These are phyloP conservation scores for Pygmarrhopalites habei DNA, from an alignment of 1,140 invertebrate genomes.

Conservation along the genomic window DNA sequence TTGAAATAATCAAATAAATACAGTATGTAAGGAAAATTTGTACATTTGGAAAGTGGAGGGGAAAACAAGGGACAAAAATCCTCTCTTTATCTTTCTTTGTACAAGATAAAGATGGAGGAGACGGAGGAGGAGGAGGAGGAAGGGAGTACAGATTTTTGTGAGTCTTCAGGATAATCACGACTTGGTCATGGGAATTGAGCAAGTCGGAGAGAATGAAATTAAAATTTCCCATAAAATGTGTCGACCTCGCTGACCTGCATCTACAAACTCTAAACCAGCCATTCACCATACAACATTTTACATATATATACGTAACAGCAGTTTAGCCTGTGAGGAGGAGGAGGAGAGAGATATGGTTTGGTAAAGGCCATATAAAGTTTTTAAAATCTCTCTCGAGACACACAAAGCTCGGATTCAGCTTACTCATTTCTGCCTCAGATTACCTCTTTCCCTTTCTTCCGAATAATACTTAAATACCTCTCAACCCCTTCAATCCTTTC, in stretches of 20 bases:
- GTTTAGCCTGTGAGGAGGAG: neutral
- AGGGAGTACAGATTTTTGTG: neutral
- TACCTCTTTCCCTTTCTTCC: neutral
- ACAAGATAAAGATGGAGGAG: neutral
- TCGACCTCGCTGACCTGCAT: constrained; percentile 22
- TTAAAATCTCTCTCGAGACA: no score
- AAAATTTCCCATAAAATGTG: constrained; percentile 34
- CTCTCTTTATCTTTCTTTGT: no score
- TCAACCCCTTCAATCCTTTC: constrained; percentile 2
- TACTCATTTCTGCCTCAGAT: constrained; percentile 10
- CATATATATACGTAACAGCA: neutral
- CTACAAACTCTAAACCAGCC: no score
- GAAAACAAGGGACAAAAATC: no score
- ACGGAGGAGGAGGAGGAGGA: neutral
- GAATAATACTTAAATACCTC: neutral
- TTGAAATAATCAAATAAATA: no score
- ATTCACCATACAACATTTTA: no score
- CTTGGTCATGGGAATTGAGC: constrained; percentile 35
- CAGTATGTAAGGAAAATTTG: no score
- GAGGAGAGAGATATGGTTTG: no score
- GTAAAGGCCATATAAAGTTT: no score
- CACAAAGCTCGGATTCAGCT: constrained; percentile 13
- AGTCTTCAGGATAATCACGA: constrained; percentile 11
- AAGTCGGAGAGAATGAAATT: constrained; percentile 29
- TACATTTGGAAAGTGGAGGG: no score